Evolutionary conservation across 2,797 vertebrate species (phyloP), one percentile per base, ranked within the genome.

Genomic region (Pteropus rufus): DNA sequence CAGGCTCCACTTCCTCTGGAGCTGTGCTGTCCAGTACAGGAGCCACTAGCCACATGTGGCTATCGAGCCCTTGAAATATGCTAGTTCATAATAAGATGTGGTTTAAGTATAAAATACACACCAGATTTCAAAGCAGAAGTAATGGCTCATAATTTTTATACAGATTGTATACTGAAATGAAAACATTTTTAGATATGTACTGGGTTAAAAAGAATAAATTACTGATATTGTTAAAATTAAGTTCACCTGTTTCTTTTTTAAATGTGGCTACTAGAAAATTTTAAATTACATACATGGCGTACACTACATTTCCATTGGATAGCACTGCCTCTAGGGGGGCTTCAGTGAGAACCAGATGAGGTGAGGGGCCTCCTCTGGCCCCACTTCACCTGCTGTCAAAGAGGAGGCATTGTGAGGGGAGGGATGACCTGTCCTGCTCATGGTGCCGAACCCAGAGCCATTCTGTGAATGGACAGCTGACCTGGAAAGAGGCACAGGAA

Each of bases 121-220:
- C 10, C 52, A 91, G 69, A 77, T 60, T 91, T 65, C 77, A 96
- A 91, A 83, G 16, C 58, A 86, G 58, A 72, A 31, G 29, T 58
- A 90, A 86, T 31, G 41, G 54, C 24, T 58, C 62, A 39, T 77
- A 49, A 67, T 56, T 85, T 94, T 95, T 69, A 95, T 73, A 46
- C 24, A 81, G 62, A 87, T 70, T 96, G 90, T 83, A 90, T 81
- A 77, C 12, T 89, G 52, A 80, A 92, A 73, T 81, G 46, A 85
- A 96, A 94, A 70, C 73, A 93, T 31, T 93, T 86, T n/a, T 46
- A 46, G 46, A 67, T 91, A 56, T 62, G 21, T 36, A n/a, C 5
- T 77, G 18, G 9, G 26, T 73, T 96, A 91, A 96, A 69, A 39
- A 67, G 77, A 31, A 73, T 88, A 73, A 36, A 36, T 79, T 39